A percentile compares a stretch with the other conserved stretches of the same genome.
Evolutionary conservation across 1,140 invertebrate species (phyloP).

Genomic region (Stegodyphus mimosarum): DNA sequence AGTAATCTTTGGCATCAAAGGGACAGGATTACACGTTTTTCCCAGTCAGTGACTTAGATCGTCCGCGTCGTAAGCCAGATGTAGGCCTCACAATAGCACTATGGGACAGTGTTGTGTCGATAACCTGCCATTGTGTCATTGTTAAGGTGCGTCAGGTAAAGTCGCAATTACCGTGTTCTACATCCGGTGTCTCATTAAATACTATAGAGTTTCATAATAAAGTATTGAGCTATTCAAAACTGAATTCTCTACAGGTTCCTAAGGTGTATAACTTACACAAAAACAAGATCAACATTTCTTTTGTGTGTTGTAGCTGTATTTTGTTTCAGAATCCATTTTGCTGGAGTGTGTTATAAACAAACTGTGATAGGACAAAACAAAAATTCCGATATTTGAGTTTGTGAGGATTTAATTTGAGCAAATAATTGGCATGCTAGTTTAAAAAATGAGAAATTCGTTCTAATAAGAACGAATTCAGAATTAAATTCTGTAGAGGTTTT

Average conservation of each 20-base stretch:
- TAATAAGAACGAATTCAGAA: no score
- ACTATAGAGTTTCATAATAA: slow-evolving; percentile 20
- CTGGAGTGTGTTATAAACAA: no score
- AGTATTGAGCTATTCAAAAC: background rate
- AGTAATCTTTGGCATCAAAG: background rate
- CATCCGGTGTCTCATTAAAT: slow-evolving; percentile 53
- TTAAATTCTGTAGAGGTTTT: no score
- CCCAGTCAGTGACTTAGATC: slow-evolving; percentile 11
- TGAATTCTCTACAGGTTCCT: background rate
- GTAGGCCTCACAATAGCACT: slow-evolving; percentile 14
- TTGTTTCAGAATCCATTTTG: no score
- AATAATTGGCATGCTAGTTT: no score
- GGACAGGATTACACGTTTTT: slow-evolving; percentile 31
- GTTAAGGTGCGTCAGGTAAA: slow-evolving; percentile 20
- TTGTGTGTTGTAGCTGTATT: no score
- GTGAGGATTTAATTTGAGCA: no score
- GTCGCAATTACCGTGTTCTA: slow-evolving; percentile 37
- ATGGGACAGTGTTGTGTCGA: slow-evolving; percentile 27
- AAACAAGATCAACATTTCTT: no score
- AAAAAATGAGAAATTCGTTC: no score
- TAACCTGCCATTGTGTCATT: slow-evolving; percentile 58
- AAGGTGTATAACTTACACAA: no score
- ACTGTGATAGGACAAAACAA: no score
- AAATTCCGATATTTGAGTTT: no score
- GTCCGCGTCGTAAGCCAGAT: slow-evolving; percentile 23